Evolutionary conservation across 2,797 vertebrate genomes (phyloP).

Genomic region (Buceros bicornis): DNA sequence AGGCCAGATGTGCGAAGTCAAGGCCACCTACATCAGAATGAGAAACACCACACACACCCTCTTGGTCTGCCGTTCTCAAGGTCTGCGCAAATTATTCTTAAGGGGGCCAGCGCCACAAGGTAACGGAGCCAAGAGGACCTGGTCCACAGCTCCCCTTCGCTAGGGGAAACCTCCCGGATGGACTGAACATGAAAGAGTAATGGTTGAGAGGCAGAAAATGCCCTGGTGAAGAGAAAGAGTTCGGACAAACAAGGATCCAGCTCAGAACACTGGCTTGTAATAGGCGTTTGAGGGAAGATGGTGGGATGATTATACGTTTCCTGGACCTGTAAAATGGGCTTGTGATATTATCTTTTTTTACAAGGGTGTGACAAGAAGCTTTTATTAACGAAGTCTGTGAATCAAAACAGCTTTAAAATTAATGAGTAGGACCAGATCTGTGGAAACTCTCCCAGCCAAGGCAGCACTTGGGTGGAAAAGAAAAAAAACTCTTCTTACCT

Average conservation of each 20-base stretch:
- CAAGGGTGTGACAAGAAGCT: conserved; percentile 41
- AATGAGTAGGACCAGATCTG: not conserved
- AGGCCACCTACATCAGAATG: not conserved
- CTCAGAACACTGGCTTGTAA: not conserved
- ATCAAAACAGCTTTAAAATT: conserved; percentile 43
- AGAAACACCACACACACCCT: not conserved
- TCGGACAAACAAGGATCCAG: not conserved
- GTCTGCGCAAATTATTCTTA: not conserved
- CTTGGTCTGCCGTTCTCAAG: not conserved
- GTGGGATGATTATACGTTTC: conserved; percentile 17
- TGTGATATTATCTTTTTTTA: conserved; percentile 43
- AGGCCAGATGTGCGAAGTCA: not conserved
- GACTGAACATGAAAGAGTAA: not conserved
- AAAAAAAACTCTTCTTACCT: not conserved
- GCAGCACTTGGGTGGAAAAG: not conserved
- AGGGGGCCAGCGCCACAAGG: not conserved
- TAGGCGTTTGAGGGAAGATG: not conserved
- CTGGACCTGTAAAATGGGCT: not conserved
- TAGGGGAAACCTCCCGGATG: not conserved
- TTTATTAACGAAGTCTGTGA: conserved; percentile 45
- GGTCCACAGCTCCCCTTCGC: not conserved
- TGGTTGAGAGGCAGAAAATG: not conserved
- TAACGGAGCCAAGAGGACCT: not conserved
- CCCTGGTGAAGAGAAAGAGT: not conserved
- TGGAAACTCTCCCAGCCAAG: not conserved